Evolutionary conservation across 1,140 invertebrate species (phyloP).

Genomic region (Sycobia sp.): DNA sequence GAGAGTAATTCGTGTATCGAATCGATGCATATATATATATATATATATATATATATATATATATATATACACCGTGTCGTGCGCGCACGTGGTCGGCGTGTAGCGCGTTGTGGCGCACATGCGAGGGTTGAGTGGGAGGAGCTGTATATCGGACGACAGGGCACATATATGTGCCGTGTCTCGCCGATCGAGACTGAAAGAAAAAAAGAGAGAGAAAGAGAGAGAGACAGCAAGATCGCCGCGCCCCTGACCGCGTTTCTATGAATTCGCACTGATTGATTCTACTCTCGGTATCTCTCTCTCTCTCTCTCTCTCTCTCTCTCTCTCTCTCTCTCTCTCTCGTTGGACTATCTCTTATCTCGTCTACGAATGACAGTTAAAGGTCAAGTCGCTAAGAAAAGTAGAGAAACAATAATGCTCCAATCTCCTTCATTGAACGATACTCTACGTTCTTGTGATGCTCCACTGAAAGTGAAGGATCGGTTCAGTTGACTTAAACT

Average conservation of each 20-base stretch:
- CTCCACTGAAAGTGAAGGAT: too few species aligned
- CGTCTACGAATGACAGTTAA: too few species aligned
- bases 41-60: too few species aligned
- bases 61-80: too few species aligned
- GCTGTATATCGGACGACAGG: background rate
- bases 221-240: conserved; percentile 7
- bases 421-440: too few species aligned
- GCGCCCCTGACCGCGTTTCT: conserved; percentile 40
- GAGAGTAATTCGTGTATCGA: conserved; percentile 30
- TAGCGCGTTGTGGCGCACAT: too few species aligned
- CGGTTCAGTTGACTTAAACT: too few species aligned
- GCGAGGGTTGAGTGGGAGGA: too few species aligned
- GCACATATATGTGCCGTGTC: background rate
- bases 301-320: background rate
- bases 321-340: background rate
- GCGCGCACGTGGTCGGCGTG: background rate
- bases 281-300: conserved; percentile 15
- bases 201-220: conserved; percentile 1
- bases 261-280: conserved; percentile 39
- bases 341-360: background rate
- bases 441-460: too few species aligned
- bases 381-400: too few species aligned
- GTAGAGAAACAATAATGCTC: too few species aligned
- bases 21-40: too few species aligned
- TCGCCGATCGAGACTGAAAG: background rate